phyloP scores from a whole-genome alignment of 2,113 vertebrate species.

The Uria aalge region DNA sequence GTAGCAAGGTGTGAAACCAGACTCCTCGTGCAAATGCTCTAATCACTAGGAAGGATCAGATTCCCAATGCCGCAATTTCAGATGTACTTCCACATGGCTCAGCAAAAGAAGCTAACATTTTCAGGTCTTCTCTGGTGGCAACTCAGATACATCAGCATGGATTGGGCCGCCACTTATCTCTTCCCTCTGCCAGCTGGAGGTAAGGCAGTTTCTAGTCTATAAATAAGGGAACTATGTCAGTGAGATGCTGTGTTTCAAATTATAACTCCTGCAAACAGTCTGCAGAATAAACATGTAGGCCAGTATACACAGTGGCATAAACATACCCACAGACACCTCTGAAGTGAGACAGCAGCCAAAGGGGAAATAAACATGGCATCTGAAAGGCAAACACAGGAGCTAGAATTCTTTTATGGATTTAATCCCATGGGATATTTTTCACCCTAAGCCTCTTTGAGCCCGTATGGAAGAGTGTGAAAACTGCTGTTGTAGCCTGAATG shows the following conservation, averaged over 20 bases:
- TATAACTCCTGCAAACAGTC: neutral
- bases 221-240: neutral
- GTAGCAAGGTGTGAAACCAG: neutral
- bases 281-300: neutral
- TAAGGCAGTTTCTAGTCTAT: neutral
- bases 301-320: neutral
- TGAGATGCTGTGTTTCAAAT: neutral
- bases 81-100: neutral
- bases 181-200: neutral
- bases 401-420: neutral
- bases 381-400: neutral
- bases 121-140: neutral
- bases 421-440: neutral
- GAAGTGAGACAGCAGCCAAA: neutral
- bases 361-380: neutral
- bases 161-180: neutral
- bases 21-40: neutral
- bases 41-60: neutral
- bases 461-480: neutral
- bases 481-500: neutral
- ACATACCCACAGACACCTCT: neutral
- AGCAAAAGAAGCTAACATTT: neutral
- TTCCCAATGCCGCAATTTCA: fast-evolving
- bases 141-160: neutral
- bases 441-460: neutral